These are phyloP conservation scores for Setophaga kirtlandii DNA, from an alignment of 2,113 vertebrate species.

Conservation along the genomic window DNA sequence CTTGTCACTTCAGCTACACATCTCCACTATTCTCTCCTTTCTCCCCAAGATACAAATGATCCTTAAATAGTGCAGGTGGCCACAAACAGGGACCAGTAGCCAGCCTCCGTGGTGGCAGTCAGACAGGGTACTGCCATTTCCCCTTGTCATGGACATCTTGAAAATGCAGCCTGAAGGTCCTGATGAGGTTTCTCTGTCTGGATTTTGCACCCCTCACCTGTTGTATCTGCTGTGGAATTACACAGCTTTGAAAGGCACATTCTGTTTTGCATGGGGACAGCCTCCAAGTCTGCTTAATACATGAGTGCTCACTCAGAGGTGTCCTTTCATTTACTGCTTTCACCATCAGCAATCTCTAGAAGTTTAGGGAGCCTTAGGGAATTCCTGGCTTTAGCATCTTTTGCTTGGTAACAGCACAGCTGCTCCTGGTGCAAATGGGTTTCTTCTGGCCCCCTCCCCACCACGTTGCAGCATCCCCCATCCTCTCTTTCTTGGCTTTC, in stretches of 20 bases:
- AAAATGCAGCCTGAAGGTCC: background rate
- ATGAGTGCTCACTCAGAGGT: constrained; percentile 48
- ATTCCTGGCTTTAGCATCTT: background rate
- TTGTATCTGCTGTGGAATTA: background rate
- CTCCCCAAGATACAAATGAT: background rate
- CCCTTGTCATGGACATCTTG: background rate
- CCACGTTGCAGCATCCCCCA: accelerated
- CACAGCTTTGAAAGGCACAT: background rate
- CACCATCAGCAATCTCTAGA: constrained; percentile 42
- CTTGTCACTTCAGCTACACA: background rate
- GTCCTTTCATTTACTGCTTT: constrained; percentile 61
- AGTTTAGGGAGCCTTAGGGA: constrained; percentile 39
- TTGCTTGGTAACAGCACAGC: background rate
- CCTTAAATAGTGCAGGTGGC: background rate
- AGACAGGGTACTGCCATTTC: background rate
- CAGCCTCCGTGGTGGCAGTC: background rate
- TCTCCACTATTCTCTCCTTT: background rate
- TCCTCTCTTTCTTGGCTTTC: background rate
- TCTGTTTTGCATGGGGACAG: background rate
- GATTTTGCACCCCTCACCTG: background rate
- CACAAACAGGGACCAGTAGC: background rate
- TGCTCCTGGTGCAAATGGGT: background rate
- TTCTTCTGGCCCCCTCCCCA: background rate
- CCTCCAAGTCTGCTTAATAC: constrained; percentile 4
- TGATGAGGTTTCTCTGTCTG: background rate